Base-by-base conservation (phyloP, 2,113 vertebrate genomes). In the Loxodonta africana region DNA sequence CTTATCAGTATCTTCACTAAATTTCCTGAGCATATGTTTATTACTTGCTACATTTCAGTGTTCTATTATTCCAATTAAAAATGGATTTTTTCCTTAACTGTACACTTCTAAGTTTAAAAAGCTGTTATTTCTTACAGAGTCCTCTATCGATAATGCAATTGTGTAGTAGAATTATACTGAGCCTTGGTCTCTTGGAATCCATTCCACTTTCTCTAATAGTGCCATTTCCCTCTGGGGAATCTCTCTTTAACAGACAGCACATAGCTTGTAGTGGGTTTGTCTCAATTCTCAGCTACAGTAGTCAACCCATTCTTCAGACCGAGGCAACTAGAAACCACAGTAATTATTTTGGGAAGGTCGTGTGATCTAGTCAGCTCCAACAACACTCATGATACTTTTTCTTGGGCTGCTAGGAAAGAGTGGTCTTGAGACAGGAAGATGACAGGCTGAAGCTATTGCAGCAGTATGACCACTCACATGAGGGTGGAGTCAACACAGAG, bases 21-120 rank as follows among this genome's bases (percentile, higher is more conserved):
- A 71, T 44, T 28, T 90, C 81, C 63, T 90, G 9, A 80, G 8
- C 69, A 46, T 95, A 80, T 83, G 83, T 53, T 90, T 97, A 96
- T 94, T 84, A 76, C 41, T 80, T 88, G 65, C 41, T 92, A 1
- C 62, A 28, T 85, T 94, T 83, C 20, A 41, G 41, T 86, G 30
- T 46, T 77, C 28, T 76, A 62, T 87, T 88, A 80, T 69, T 90
- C 60, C 46, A 93, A 83, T n/a, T 46, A 60, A 94, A 96, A 92
- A 10, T 65, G 51, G 41, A 82, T n/a, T 71, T 93, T 53, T 73
- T 23, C 37, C 83, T 60, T 76, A 76, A 76, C 71, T 87, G 6
- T 51, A 44, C 6, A 86, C 53, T 46, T 94, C 28, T 86, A 78
- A 83, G 11, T 81, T 89, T 90, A 57, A 90, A 96, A 80, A n/a